Base-by-base conservation (phyloP, 2,113 vertebrate genomes). In the Corythaeola cristata region DNA sequence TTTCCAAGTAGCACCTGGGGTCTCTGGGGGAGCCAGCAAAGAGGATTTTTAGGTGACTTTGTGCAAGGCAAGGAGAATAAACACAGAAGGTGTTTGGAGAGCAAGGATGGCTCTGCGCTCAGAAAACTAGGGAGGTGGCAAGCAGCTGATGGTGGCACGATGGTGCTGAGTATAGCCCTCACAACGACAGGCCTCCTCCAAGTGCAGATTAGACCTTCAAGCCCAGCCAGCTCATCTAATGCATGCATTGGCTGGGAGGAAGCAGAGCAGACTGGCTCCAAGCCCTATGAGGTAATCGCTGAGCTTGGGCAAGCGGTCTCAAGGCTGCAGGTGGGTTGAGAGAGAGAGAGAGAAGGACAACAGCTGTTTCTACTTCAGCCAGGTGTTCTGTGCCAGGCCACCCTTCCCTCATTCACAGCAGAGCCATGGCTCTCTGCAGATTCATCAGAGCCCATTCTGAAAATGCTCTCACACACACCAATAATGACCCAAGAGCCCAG, bases 351-450 rank as follows among this genome's bases (percentile, higher is more conserved):
- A 78, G 8, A 44, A 60, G 35, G 58, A 72, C 84, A 95, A 6
- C 95, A 96, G 80, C 92, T 95, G 89, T 56, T 82, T 50, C 91
- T 91, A 50, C 95, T 97, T 97, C 93, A 95, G 44, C 24, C 63
- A 67, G 8, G 63, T 63, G 32, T 64, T 47, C 28, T 0, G 0
- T 92, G 85, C 88, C 86, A 94, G 69, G 35, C 47, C 35, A 85
- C 24, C 27, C 37, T 82, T 79, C 21, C 53, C 45, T 85, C 9
- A 3, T 44, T 27, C 67, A 11, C 45, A 71, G 55, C 41, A 94
- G 41, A 88, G 32, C 67, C 44, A 63, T 0, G 0, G 49, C 66
- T 76, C 68, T 63, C 66, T 74, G 23, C 56, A 84, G 60, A 72
- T 47, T 94, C 92, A 89, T 93, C 66, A 95, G 60, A 64, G n/a